These are phyloP conservation scores for Peromyscus attwateri DNA, from an alignment of 2,797 vertebrate species.

Conservation along the genomic window DNA sequence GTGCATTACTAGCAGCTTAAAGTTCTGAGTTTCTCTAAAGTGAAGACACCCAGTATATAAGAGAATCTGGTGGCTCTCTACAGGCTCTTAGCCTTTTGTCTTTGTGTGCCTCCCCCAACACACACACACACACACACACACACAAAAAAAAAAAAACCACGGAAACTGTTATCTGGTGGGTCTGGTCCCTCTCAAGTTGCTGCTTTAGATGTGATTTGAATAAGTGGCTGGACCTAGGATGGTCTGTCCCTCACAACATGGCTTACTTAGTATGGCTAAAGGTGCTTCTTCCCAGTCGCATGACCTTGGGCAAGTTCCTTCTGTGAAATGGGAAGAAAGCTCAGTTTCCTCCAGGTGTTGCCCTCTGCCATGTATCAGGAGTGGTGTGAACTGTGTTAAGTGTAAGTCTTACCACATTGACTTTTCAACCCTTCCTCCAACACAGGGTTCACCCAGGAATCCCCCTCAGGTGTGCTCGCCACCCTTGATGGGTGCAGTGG, in stretches of 20 bases:
- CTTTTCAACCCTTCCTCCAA: not conserved
- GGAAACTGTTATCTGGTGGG: not conserved
- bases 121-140: not conserved
- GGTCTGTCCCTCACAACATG: not conserved
- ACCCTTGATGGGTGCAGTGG: not conserved
- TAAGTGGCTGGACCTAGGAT: not conserved
- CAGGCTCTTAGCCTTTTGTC: too few species aligned
- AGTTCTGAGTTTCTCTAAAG: not conserved
- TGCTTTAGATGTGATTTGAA: not conserved
- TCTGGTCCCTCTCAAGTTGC: not conserved
- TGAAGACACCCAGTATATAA: fast-evolving
- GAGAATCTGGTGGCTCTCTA: not conserved
- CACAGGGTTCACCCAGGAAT: not conserved
- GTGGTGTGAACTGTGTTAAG: not conserved
- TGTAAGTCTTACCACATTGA: not conserved
- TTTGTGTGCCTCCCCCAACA: not conserved
- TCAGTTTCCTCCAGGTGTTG: not conserved
- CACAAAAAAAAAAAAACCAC: not conserved
- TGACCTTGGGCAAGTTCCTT: not conserved
- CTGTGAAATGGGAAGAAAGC: not conserved
- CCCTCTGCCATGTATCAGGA: not conserved
- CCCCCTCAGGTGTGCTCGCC: fast-evolving
- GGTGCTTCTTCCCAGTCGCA: not conserved
- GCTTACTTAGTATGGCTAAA: fast-evolving
- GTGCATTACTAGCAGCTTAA: fast-evolving